Evolutionary conservation across 2,888 invertebrate genomes (phyloP), one percentile per base, ranked within the genome.

Genomic region (Agrenia bidenticulata): DNA sequence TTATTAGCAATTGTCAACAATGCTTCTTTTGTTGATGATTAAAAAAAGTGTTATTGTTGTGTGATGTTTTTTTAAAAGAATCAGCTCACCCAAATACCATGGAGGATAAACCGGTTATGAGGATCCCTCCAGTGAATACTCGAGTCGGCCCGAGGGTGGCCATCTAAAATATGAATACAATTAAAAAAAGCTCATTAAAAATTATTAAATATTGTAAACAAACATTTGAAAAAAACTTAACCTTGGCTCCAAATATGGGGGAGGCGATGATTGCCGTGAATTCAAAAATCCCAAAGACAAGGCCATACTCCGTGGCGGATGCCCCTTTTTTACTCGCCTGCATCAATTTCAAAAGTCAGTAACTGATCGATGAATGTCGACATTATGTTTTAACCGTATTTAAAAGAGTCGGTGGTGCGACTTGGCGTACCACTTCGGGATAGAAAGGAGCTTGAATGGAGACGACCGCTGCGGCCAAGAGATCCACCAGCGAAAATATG

Each of bases 231-330:
- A n/a, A n/a, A n/a, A n/a, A n/a, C n/a, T n/a, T 80, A 60, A 64
- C 64, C 32, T 64, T 59, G 11, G 45, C 13, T 21, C 83, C 83
- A 74, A 81, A 81, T 11, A 83, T 59, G 1, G 83, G 83, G n/a
- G 80, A 79, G 23, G 78, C 76, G 19, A 79, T 23, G 67, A 79
- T 79, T 13, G 78, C 76, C 1, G 77, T 74, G 19, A 84, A 77
- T 65, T 83, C 81, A 75, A 81, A 83, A 23, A 81, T 77, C 45
- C 83, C 83, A 73, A 84, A 83, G 2, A 83, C 82, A 61, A 83
- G 78, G 1, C 83, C 83, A 73, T 82, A 81, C 64, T 82, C 79
- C 0, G 81, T 79, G 1, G 81, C 80, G 32, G 80, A 80, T 1
- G 82, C 81, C 19, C 81, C 81, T 77, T 82, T 82, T 23, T 75